These are phyloP conservation scores for Acrocephalus scirpaceus DNA, from an alignment of 2,797 vertebrate genomes.

Conservation along the genomic window DNA sequence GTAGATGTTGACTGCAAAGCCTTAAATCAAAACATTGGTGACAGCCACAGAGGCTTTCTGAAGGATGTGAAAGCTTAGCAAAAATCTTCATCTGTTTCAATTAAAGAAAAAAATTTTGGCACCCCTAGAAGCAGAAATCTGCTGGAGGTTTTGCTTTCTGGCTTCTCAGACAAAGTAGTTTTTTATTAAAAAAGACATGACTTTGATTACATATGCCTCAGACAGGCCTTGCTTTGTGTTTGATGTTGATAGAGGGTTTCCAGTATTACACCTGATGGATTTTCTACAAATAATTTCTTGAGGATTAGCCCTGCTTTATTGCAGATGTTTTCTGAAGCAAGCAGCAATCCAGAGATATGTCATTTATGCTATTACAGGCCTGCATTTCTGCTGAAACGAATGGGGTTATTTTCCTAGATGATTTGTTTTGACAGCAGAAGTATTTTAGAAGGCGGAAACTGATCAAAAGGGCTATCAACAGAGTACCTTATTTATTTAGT, in stretches of 20 bases:
- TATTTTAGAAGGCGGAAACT: not conserved
- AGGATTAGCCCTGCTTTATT: slow-evolving; percentile 53
- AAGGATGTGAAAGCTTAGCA: not conserved
- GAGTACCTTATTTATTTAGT: not conserved
- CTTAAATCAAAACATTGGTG: not conserved
- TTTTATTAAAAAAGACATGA: slow-evolving; percentile 2
- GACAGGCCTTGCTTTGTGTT: slow-evolving; percentile 25
- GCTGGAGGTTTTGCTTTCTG: not conserved
- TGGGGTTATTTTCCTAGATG: not conserved
- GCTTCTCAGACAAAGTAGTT: not conserved
- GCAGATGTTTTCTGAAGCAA: slow-evolving; percentile 45
- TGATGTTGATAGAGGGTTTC: slow-evolving; percentile 42
- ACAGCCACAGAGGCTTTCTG: not conserved
- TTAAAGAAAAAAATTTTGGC: not conserved
- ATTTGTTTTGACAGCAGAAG: slow-evolving; percentile 12
- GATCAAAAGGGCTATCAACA: not conserved
- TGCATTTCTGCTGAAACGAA: slow-evolving; percentile 49
- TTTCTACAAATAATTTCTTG: slow-evolving; percentile 51
- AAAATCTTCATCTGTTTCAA: not conserved
- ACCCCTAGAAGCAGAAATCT: not conserved
- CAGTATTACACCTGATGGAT: slow-evolving; percentile 34
- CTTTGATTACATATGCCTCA: not conserved
- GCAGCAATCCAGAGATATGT: slow-evolving; percentile 17
- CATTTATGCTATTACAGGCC: slow-evolving; percentile 34
- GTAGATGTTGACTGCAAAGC: not conserved